Evolutionary conservation across 2,113 vertebrate species (phyloP), one percentile per base, ranked within the genome.

Genomic region (Melanerpes formicivorus): DNA sequence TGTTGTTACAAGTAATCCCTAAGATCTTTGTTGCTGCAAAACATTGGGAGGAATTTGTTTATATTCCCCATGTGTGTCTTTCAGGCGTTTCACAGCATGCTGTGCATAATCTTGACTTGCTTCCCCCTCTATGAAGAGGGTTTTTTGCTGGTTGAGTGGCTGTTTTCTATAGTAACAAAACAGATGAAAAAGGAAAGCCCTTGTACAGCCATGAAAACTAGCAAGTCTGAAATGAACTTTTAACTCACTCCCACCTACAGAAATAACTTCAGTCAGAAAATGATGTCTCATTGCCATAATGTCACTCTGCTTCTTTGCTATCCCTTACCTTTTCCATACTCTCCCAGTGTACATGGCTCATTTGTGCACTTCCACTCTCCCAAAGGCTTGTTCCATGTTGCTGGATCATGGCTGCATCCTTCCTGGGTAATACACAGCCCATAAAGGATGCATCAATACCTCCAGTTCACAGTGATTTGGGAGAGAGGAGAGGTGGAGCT

Each of bases 131-230:
- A 60, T 2, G 12, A 86, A 76, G 65, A 75, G 46, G 58, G 72
- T 88, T 80, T 58, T 93, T 88, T 80, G 40, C 77, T 79, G 50
- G 11, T 52, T 87, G 86, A 84, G 32, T 46, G 40, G 56, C 66
- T 94, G 80, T 92, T 92, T 92, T 63, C 64, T 93, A 80, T 70
- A 78, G 77, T 93, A 88, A 88, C 70, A 79, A 90, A 94, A 79
- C 29, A 90, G 86, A 88, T 62, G 12, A 75, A 79, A 87, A 87
- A 54, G 7, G 40, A 90, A 94, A 88, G 17, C 14, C 22, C 63
- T 81, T 81, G 34, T 79, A 70, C 87, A 90, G 84, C 26, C 50
- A 80, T 40, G 81, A 66, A 92, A 90, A 42, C n/a, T 37, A 90
- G 40, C 73, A 55, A 84, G 55, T 52, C 87, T 80, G 46, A 90